Evolutionary conservation across 2,888 invertebrate genomes (phyloP), one percentile per base, ranked within the genome.

Genomic region (Brachypalpus laphriformis): DNA sequence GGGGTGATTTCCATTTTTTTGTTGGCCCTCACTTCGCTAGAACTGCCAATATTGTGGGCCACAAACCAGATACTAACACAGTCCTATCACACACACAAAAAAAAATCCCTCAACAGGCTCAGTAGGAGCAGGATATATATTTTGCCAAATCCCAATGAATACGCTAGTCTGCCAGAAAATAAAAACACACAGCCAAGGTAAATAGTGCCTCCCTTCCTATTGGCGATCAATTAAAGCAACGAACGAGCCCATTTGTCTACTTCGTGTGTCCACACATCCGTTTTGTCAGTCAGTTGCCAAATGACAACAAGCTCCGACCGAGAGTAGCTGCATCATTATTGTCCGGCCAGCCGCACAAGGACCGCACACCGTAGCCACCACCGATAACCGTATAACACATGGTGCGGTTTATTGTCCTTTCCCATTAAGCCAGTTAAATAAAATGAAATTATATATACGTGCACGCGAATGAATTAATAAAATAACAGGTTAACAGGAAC

Each of bases 191-290:
- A 59, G 28, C 37, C 49, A 28, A 25, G 57, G 8, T 1, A 54
- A n/a, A n/a, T n/a, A n/a, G n/a, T 11, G n/a, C 16, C 45, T 63
- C 66, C 14, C 78, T 78, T 25, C 5, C 59, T 68, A 83, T 78
- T 78, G 82, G 74, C 82, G 66, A 72, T 78, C 82, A 83, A 83
- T 83, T 83, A 78, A 83, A 68, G 40, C 78, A 78, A 37, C 72
- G 82, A 83, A 74, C 68, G 54, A 78, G 72, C 72, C 66, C 71
- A 78, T 83, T 83, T 83, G 78, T 78, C 31, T 57, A 72, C 82
- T 82, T 82, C 16, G 71, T 66, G 31, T 71, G 82, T 77, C 77
- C 77, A 72, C 77, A 82, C 77, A 71, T 82, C 77, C 71, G 70
- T 71, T 74, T 51, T 81, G 47, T 42, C 47, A 49, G 42, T 49